These are phyloP conservation scores for Paguma larvata DNA, from an alignment of 2,797 vertebrate genomes.

Conservation along the genomic window DNA sequence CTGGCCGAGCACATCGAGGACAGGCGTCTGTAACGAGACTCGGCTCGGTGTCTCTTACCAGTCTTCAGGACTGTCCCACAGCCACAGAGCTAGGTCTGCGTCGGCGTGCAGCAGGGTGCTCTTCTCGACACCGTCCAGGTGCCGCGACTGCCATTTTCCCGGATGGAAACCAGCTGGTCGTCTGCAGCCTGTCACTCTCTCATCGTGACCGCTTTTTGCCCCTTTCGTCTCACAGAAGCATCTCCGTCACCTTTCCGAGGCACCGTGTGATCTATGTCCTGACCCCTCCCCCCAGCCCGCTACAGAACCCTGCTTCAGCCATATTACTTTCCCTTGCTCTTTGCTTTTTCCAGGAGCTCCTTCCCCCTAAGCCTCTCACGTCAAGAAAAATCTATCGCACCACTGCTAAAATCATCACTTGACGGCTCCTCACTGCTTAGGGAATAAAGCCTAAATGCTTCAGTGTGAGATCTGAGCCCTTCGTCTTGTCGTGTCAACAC, in stretches of 20 bases:
- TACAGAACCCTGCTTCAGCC: not conserved
- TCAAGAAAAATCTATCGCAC: not conserved
- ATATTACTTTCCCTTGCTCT: not conserved
- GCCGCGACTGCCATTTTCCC: not conserved
- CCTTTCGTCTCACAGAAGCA: not conserved
- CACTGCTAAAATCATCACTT: not conserved
- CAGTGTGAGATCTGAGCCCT: not conserved
- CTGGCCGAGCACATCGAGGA: not conserved
- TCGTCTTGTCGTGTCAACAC: not conserved
- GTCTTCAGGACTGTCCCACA: not conserved
- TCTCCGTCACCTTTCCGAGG: not conserved
- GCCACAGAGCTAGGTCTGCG: not conserved
- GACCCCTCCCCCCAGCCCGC: not conserved
- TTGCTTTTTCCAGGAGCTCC: not conserved
- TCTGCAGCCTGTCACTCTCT: not conserved
- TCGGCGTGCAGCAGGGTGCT: not conserved
- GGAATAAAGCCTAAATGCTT: not conserved
- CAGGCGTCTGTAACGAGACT: not conserved
- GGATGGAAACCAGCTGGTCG: not conserved
- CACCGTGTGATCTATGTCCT: not conserved
- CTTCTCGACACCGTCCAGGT: not conserved
- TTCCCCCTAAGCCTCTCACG: not conserved
- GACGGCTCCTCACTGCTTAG: not conserved
- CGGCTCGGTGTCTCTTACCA: not conserved
- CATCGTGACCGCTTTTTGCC: not conserved